Conservation (phyloP, 2,797 vertebrate genomes). For the Muscicapa striata region DNA sequence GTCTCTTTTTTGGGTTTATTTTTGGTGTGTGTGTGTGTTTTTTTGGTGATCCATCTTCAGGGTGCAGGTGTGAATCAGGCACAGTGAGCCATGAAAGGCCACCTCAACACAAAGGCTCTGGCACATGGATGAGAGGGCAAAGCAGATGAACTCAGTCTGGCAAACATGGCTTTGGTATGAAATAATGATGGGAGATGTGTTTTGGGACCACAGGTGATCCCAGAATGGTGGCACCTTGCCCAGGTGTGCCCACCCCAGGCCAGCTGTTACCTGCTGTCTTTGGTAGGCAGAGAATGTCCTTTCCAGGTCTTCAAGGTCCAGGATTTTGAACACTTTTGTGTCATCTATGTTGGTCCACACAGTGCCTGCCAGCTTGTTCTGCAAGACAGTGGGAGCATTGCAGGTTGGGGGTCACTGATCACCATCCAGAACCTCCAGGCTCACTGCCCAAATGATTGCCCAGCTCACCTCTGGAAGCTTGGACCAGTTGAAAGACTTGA, state of each 20-base stretch:
- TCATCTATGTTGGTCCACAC: constrained; percentile 95
- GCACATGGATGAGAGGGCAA: background rate
- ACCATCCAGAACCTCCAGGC: background rate
- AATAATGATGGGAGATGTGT: background rate
- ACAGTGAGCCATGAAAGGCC: accelerated
- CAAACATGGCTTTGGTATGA: background rate
- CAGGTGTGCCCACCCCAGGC: accelerated
- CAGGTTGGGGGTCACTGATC: background rate
- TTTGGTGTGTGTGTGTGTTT: background rate
- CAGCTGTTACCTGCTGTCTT: constrained; percentile 91
- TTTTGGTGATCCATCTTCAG: background rate
- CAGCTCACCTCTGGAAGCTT: constrained; percentile 92
- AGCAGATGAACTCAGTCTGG: background rate
- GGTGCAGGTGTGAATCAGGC: background rate
- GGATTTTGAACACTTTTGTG: constrained; percentile 89
- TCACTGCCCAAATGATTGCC: background rate
- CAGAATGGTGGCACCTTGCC: accelerated
- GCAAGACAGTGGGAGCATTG: constrained; percentile 26
- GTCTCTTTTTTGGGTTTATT: background rate
- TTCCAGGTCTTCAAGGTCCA: constrained; percentile 95
- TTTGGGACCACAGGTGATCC: background rate
- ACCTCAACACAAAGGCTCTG: background rate
- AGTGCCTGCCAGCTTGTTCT: constrained; percentile 95
- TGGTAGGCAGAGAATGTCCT: constrained; percentile 98
- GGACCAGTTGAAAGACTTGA: constrained; percentile 99